These are phyloP conservation scores for Gymnogyps californianus DNA, from an alignment of 2,113 vertebrate species.

Conservation along the genomic window DNA sequence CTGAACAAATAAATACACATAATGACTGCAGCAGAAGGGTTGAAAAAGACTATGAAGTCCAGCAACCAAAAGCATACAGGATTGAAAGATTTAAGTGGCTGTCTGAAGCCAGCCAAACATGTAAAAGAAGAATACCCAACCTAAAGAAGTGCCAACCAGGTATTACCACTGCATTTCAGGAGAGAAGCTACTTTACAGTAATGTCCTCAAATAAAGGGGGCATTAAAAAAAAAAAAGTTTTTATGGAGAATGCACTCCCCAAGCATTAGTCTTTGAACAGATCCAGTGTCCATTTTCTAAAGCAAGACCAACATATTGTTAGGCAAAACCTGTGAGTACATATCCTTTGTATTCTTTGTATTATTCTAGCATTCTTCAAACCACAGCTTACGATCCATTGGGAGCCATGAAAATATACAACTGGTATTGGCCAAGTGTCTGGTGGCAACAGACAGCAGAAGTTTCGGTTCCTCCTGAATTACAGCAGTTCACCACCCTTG, in stretches of 20 bases:
- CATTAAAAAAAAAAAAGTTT: neutral
- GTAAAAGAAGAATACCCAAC: neutral
- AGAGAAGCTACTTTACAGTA: neutral
- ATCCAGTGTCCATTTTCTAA: neutral
- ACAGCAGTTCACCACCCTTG: neutral
- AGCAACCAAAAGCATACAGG: neutral
- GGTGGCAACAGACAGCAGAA: neutral
- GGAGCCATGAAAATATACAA: neutral
- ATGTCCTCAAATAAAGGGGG: neutral
- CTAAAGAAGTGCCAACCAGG: neutral
- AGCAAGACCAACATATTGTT: neutral
- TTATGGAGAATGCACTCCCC: neutral
- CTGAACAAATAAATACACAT: neutral
- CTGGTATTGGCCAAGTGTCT: neutral
- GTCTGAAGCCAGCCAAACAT: neutral
- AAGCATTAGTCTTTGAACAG: neutral
- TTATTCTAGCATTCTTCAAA: neutral
- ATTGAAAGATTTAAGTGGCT: rapidly evolving
- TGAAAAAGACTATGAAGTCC: neutral
- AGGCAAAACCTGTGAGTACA: neutral
- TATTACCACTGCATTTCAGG: neutral
- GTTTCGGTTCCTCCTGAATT: neutral
- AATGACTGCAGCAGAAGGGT: neutral
- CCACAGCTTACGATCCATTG: neutral
- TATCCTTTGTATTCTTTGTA: neutral